Base-by-base conservation (phyloP, 2,888 invertebrate species). In the Drosophila hawaiiensis region DNA sequence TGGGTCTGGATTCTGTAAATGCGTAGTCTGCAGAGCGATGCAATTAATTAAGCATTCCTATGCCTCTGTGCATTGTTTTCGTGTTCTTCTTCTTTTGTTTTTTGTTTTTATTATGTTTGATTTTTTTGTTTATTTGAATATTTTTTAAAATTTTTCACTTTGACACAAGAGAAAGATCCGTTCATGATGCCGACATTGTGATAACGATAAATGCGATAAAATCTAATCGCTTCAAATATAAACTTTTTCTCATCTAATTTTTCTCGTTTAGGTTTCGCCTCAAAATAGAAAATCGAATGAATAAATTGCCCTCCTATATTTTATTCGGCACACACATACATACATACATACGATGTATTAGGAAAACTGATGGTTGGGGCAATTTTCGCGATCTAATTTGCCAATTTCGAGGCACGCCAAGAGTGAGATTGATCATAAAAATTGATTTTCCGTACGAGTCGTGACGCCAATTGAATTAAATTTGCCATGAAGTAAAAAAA, bases 391-490 rank as follows among this genome's bases (percentile, higher is more conserved):
- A 54, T 60, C 84, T 86, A 86, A 85, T 85, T 85, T 84, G 85
- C 74, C 85, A 85, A 85, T 89, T 85, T 85, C 22, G 61, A 78
- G 85, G 80, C 85, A 87, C 78, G 80, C 77, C 86, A 69, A 56
- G 62, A 68, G 68, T 87, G 80, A 89, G 84, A 85, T 85, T 87
- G 90, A 89, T 89, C 85, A 71, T 85, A 85, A 89, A 85, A 85
- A 85, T 89, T 87, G 85, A 85, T 85, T 85, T 86, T 80, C 58
- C 61, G n/a, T 52, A 54, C 37, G 63, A 83, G 68, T 85, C 85
- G 90, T 86, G 85, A 83, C 83, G 83, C 76, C 90, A 86, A 86
- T 86, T 89, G 90, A 83, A 88, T 83, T 88, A 88, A 86, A 86
- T 86, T 83, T 74, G 55, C 63, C 64, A 66, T 10, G 73, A 62